phyloP scores from a whole-genome alignment of 2,797 vertebrate species.

The Bufotes viridis region DNA sequence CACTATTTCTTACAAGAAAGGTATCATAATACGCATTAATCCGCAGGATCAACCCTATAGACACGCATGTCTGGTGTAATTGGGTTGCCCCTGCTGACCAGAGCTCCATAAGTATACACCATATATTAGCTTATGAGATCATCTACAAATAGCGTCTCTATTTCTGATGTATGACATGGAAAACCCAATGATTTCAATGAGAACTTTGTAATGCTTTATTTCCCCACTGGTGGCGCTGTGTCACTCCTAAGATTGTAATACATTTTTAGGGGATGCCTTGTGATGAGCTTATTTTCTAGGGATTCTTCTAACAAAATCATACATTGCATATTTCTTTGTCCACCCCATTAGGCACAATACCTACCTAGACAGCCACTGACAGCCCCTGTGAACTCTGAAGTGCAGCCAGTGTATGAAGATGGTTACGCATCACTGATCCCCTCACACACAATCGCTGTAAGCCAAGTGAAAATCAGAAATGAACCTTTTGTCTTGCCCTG shows the following conservation, averaged over 20 bases:
- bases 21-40: no score
- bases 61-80: no score
- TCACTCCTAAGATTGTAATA: background rate
- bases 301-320: background rate
- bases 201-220: no score
- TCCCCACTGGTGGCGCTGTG: no score
- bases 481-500: constrained; percentile 24
- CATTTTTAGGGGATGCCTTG: background rate
- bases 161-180: no score
- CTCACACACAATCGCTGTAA: background rate
- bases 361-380: background rate
- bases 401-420: rapidly evolving
- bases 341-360: constrained; percentile 41
- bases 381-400: background rate
- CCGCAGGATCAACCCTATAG: no score
- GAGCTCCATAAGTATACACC: no score
- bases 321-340: background rate
- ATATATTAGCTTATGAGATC: no score
- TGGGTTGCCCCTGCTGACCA: no score
- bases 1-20: no score
- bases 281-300: background rate
- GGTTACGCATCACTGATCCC: rapidly evolving
- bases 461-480: constrained; percentile 54
- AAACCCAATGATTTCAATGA: no score
- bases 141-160: no score